These are phyloP conservation scores for Ceyx cyanopectus DNA, from an alignment of 2,113 vertebrate genomes.

Conservation along the genomic window DNA sequence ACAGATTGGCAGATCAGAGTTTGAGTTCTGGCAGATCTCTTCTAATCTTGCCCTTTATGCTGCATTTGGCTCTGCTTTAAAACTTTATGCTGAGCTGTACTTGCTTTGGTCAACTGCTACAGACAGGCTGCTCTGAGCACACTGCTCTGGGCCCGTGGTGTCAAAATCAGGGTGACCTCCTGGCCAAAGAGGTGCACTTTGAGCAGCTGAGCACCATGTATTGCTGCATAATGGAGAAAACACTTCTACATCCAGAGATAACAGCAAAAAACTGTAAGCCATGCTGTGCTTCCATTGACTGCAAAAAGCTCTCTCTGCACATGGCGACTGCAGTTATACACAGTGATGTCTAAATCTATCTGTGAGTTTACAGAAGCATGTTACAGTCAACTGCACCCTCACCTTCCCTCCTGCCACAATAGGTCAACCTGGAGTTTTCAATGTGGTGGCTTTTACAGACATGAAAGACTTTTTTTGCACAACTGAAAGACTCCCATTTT, in stretches of 20 bases:
- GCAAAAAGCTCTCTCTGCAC: neutral
- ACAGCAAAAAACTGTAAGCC: neutral
- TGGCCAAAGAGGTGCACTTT: neutral
- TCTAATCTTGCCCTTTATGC: neutral
- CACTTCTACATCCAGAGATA: neutral
- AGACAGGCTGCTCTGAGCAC: neutral
- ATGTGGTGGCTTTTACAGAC: neutral
- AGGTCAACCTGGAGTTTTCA: neutral
- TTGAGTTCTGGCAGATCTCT: slow-evolving; percentile 19
- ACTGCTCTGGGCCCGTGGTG: fast-evolving
- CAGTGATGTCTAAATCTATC: neutral
- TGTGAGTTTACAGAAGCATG: neutral
- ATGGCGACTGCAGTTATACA: neutral
- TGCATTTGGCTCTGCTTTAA: neutral
- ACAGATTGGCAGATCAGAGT: slow-evolving; percentile 12
- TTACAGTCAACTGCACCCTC: neutral
- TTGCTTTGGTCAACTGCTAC: neutral
- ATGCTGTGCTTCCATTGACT: neutral
- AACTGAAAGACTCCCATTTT: neutral
- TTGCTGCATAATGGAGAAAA: neutral
- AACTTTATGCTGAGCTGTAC: neutral
- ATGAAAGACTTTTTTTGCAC: neutral
- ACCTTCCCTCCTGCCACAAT: neutral
- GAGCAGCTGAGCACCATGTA: neutral
- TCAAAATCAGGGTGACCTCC: neutral